Evolutionary conservation across 2,888 invertebrate genomes (phyloP).

Genomic region (Nephrotoma flavescens): DNA sequence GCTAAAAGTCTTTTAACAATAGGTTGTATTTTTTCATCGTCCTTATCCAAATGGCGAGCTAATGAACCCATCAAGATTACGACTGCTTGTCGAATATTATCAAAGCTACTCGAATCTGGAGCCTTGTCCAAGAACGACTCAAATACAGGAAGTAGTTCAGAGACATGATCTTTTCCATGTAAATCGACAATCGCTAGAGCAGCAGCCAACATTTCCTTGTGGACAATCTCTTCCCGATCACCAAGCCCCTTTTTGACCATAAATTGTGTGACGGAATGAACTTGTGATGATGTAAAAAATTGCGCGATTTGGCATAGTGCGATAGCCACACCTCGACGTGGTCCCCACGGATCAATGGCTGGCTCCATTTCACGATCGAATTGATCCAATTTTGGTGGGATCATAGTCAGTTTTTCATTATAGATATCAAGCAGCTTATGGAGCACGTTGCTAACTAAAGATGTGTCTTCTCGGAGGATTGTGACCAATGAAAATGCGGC

Average conservation of each 20-base stretch:
- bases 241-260: slow-evolving; percentile 76
- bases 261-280: slow-evolving; percentile 61
- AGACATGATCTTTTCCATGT: slow-evolving; percentile 74
- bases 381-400: slow-evolving; percentile 75
- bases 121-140: slow-evolving; percentile 88
- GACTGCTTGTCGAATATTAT: slow-evolving; percentile 88
- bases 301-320: slow-evolving; percentile 68
- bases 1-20: slow-evolving; percentile 82
- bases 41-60: slow-evolving; percentile 87
- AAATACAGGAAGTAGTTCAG: slow-evolving; percentile 75
- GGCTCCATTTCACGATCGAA: slow-evolving; percentile 80
- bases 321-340: slow-evolving; percentile 75
- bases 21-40: slow-evolving; percentile 81
- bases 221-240: slow-evolving; percentile 68
- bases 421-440: slow-evolving; percentile 57
- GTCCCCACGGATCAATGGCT: slow-evolving; percentile 81
- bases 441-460: slow-evolving; percentile 41
- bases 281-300: slow-evolving; percentile 39
- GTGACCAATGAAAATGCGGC: slow-evolving; percentile 66
- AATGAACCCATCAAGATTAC: slow-evolving; percentile 95
- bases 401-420: slow-evolving; percentile 59
- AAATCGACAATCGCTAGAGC: slow-evolving; percentile 83
- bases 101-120: slow-evolving; percentile 77
- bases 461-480: slow-evolving; percentile 40
- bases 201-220: slow-evolving; percentile 83